A percentile compares a stretch with the other conserved stretches of the same genome.
Conservation (phyloP, 2,113 vertebrate genomes). For the Piaya cayana region DNA sequence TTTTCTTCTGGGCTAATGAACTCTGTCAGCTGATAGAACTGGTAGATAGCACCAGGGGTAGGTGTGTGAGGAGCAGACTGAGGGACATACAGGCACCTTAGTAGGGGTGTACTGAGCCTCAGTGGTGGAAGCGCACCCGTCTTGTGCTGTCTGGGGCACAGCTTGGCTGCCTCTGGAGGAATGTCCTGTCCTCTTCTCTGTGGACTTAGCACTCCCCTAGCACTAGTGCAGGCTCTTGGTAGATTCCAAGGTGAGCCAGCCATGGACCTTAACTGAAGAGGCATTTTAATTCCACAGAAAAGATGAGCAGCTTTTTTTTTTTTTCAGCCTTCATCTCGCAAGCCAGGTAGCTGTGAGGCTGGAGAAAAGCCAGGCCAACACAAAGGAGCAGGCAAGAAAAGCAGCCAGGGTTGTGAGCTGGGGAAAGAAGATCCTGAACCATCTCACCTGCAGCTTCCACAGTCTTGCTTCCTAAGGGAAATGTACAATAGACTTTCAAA, state of each 20-base stretch:
- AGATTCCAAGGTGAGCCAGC: neutral
- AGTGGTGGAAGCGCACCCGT: rapidly evolving
- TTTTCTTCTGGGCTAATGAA: neutral
- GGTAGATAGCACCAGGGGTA: neutral
- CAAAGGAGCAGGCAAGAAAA: neutral
- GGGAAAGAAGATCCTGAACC: neutral
- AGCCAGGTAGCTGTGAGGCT: neutral
- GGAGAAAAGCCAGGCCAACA: neutral
- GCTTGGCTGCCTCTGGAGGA: neutral
- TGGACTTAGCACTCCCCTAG: neutral
- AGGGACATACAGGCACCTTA: neutral
- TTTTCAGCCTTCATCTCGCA: neutral
- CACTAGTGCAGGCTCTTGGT: neutral
- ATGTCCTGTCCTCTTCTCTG: neutral
- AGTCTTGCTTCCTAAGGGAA: neutral
- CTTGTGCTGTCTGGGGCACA: neutral
- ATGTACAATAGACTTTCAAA: neutral
- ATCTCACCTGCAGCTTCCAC: neutral
- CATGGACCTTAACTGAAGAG: neutral
- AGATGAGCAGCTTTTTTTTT: neutral
- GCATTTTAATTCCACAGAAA: neutral
- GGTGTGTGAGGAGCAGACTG: neutral
- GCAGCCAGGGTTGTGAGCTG: neutral
- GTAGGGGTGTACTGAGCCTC: neutral
- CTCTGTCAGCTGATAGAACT: neutral